Conservation (phyloP, 2,888 invertebrate species). For the Monochamus alternatus region DNA sequence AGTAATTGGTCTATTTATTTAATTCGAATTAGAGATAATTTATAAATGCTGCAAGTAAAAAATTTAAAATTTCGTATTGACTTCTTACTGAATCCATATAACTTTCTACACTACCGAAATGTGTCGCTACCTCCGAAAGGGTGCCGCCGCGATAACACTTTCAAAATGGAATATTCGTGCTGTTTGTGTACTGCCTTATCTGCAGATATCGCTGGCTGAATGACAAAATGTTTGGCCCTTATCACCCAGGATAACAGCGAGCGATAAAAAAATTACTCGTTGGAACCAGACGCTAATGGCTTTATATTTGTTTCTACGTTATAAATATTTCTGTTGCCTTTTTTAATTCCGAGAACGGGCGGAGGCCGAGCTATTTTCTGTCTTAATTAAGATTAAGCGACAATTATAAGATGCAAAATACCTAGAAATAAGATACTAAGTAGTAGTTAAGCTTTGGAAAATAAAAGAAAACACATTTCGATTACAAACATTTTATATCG, state of each 20-base stretch:
- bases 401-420: too few relatives aligned
- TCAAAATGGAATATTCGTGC: constrained; percentile 72
- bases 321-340: constrained; percentile 33
- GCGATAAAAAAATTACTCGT: constrained; percentile 44
- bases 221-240: constrained; percentile 63
- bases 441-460: too few relatives aligned
- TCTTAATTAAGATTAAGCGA: constrained; percentile 23
- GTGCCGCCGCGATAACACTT: constrained; percentile 69
- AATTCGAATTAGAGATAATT: too few relatives aligned
- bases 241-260: constrained; percentile 47
- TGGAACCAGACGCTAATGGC: constrained; percentile 48
- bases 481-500: too few relatives aligned
- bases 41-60: too few relatives aligned
- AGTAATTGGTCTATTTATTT: too few relatives aligned
- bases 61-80: too few relatives aligned
- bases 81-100: neutral
- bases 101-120: neutral
- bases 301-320: constrained; percentile 46
- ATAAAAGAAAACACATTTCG: too few relatives aligned
- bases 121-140: constrained; percentile 64
- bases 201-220: constrained; percentile 65
- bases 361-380: constrained; percentile 25
- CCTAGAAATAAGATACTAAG: too few relatives aligned
- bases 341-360: constrained; percentile 20
- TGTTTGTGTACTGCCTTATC: constrained; percentile 68